Evolutionary conservation across 2,888 invertebrate genomes (phyloP).

Genomic region (Dynastes maya): DNA sequence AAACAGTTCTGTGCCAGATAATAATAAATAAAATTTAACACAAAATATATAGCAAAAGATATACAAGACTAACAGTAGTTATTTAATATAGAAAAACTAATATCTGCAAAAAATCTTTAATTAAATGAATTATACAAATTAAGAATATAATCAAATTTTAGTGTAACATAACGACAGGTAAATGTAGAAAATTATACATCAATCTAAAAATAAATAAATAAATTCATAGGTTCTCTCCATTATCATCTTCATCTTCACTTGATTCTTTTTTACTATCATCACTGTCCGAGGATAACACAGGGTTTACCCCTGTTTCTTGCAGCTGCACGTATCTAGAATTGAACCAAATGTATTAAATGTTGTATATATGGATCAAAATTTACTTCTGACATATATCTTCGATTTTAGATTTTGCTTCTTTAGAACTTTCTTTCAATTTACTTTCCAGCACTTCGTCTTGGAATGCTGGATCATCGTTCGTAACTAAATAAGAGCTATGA

Average conservation of each 20-base stretch:
- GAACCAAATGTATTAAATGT: not conserved
- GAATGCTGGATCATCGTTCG: conserved; percentile 63
- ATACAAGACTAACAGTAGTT: no score
- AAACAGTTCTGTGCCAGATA: no score
- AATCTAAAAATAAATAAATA: no score
- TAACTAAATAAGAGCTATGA: conserved; percentile 60
- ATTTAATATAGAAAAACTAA: no score
- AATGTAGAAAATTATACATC: no score
- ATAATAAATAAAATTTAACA: no score
- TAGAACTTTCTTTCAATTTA: conserved; percentile 59
- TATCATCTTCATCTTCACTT: conserved; percentile 40
- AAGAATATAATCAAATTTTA: no score
- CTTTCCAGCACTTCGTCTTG: conserved; percentile 59
- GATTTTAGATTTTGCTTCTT: conserved; percentile 56
- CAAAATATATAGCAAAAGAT: no score
- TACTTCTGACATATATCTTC: conserved; percentile 61
- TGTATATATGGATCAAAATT: not conserved
- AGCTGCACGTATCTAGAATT: conserved; percentile 39
- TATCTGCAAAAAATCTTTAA: no score
- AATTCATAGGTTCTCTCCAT: not conserved
- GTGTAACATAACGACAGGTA: no score
- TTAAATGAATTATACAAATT: no score
- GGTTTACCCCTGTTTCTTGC: conserved; percentile 41
- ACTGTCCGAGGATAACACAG: conserved; percentile 36
- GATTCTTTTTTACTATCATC: conserved; percentile 41